phyloP scores from a whole-genome alignment of 2,888 invertebrate genomes.

The Cantharis flavilabris region DNA sequence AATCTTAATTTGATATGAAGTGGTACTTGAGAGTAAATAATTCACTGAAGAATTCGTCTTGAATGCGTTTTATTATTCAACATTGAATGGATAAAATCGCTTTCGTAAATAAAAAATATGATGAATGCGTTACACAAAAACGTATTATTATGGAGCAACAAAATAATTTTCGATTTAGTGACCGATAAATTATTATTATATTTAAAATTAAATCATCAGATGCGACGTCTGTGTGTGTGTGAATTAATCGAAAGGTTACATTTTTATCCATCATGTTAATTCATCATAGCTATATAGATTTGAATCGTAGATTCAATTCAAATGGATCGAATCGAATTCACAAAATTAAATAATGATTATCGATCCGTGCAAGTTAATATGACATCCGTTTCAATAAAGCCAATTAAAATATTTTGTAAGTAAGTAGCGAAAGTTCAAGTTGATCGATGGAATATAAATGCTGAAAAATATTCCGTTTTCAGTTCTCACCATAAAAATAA shows the following conservation, averaged over 20 bases:
- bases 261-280: constrained; percentile 24
- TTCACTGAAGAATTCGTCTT: constrained; percentile 6
- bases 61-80: constrained; percentile 9
- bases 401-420: constrained; percentile 21
- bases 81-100: constrained; percentile 16
- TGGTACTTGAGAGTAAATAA: constrained; percentile 11
- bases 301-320: constrained; percentile 21
- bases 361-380: constrained; percentile 25
- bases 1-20: constrained; percentile 4
- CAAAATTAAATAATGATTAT: constrained; percentile 10
- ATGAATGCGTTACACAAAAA: constrained; percentile 3
- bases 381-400: constrained; percentile 19
- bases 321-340: constrained; percentile 9
- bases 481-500: background rate
- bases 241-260: constrained; percentile 17
- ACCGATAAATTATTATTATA: constrained; percentile 27
- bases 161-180: constrained; percentile 19
- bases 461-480: background rate
- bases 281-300: constrained; percentile 20
- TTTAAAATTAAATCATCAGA: constrained; percentile 27
- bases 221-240: constrained; percentile 16
- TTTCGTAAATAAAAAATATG: constrained; percentile 7
- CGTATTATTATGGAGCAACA: constrained; percentile 3
- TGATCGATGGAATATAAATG: background rate
- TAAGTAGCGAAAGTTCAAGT: background rate